These are phyloP conservation scores for Pardosa pseudoannulata DNA, from an alignment of 2,888 invertebrate species.

Conservation along the genomic window DNA sequence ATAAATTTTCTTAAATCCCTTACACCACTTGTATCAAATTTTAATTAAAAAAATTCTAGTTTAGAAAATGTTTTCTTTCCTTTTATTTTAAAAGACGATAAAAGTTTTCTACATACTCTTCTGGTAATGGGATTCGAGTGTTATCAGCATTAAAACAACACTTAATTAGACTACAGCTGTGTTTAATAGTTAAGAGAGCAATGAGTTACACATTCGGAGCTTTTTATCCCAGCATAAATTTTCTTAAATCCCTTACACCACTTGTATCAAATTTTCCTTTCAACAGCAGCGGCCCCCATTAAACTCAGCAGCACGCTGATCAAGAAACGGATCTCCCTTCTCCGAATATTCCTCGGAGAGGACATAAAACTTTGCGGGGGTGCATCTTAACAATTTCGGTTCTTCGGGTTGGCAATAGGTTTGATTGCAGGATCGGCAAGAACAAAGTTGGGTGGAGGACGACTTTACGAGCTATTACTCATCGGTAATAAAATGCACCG, in stretches of 20 bases:
- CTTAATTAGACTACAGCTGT: no score
- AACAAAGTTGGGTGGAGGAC: constrained; percentile 1
- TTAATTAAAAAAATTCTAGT: no score
- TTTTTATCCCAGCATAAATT: no score
- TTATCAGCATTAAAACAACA: no score
- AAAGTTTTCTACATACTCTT: no score
- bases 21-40: not conserved
- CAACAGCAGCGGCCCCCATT: not conserved
- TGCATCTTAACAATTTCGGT: not conserved
- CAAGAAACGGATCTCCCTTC: not conserved
- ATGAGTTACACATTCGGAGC: no score
- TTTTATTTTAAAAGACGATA: no score
- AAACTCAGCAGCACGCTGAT: not conserved
- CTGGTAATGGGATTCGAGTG: no score
- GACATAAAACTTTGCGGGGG: constrained; percentile 7
- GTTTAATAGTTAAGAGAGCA: no score
- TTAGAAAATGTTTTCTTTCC: no score
- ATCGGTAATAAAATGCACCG: not conserved
- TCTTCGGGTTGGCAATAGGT: constrained; percentile 6
- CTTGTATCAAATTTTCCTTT: not conserved
- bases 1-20: no score
- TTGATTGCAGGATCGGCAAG: constrained; percentile 6
- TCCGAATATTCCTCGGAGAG: not conserved
- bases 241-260: not conserved
- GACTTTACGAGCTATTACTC: constrained; percentile 15